Evolutionary conservation across 2,797 vertebrate species (phyloP).

Genomic region (Borostomias antarcticus): DNA sequence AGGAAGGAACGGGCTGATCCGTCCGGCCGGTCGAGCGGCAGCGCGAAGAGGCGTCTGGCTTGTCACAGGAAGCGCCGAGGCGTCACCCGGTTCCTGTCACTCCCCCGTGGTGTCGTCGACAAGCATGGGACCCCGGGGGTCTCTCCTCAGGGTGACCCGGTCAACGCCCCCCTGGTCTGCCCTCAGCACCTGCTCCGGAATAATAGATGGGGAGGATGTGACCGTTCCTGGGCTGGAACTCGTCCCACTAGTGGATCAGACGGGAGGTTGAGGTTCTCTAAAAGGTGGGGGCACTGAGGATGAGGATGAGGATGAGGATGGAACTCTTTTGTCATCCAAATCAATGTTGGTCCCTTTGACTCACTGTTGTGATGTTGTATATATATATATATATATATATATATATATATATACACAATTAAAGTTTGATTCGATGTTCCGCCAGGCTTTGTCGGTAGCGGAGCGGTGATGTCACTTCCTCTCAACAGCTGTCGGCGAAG

Average conservation of each 20-base stretch:
- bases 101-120: constrained; percentile 32
- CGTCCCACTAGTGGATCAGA: constrained; percentile 12
- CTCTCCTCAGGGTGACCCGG: constrained; percentile 42
- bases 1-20: too few species aligned
- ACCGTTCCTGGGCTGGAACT: constrained; percentile 2
- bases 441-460: neutral
- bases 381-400: too few species aligned
- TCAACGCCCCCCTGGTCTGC: constrained; percentile 49
- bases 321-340: neutral
- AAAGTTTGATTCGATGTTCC: constrained; percentile 1
- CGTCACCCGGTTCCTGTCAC: constrained; percentile 44
- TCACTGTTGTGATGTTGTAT: too few species aligned
- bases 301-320: too few species aligned
- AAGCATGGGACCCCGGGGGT: constrained; percentile 42
- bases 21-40: constrained; percentile 22
- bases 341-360: neutral
- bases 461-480: neutral
- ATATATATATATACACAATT: too few species aligned
- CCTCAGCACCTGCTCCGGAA: constrained; percentile 54
- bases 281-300: neutral
- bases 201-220: constrained; percentile 48
- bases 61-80: constrained; percentile 46
- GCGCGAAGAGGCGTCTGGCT: constrained; percentile 33
- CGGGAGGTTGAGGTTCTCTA: constrained; percentile 8
- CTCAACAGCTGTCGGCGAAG: constrained; percentile 4